phyloP scores from a whole-genome alignment of 2,888 invertebrate species.

The Choristoneura rosaceana region DNA sequence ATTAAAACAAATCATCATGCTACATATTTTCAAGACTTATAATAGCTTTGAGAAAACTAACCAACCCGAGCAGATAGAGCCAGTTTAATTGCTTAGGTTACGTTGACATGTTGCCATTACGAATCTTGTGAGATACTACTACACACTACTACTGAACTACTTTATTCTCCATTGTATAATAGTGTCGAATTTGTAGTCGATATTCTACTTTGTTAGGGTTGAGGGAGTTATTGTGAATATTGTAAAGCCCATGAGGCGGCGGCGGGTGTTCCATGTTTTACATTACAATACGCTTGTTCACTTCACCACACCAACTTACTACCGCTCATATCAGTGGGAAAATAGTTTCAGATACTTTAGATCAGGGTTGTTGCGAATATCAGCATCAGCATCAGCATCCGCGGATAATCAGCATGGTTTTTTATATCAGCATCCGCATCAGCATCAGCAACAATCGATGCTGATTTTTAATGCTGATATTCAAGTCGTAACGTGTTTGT shows the following conservation, averaged over 20 bases:
- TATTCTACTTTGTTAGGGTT: conserved; percentile 17
- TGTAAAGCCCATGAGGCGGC: conserved; percentile 22
- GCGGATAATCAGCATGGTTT: too few relatives aligned
- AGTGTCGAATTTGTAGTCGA: conserved; percentile 3
- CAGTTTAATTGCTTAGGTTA: not conserved
- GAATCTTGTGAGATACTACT: not conserved
- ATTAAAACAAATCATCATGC: too few relatives aligned
- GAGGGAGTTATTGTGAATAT: conserved; percentile 15
- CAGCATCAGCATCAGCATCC: too few relatives aligned
- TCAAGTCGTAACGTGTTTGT: too few relatives aligned
- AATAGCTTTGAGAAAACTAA: too few relatives aligned
- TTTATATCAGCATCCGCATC: too few relatives aligned
- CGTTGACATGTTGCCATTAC: not conserved
- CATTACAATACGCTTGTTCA: conserved; percentile 34
- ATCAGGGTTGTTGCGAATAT: too few relatives aligned
- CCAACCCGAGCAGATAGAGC: too few relatives aligned
- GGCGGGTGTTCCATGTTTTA: conserved; percentile 23
- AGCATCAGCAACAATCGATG: too few relatives aligned
- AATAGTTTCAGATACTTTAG: not conserved
- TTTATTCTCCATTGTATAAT: not conserved
- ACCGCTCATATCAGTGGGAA: not conserved
- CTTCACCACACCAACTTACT: conserved; percentile 3
- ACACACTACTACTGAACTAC: not conserved
- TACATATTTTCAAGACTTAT: too few relatives aligned
- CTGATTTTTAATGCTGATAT: too few relatives aligned